Evolutionary conservation across 2,113 vertebrate species (phyloP), one percentile per base, ranked within the genome.

Genomic region (Malurus elegans): DNA sequence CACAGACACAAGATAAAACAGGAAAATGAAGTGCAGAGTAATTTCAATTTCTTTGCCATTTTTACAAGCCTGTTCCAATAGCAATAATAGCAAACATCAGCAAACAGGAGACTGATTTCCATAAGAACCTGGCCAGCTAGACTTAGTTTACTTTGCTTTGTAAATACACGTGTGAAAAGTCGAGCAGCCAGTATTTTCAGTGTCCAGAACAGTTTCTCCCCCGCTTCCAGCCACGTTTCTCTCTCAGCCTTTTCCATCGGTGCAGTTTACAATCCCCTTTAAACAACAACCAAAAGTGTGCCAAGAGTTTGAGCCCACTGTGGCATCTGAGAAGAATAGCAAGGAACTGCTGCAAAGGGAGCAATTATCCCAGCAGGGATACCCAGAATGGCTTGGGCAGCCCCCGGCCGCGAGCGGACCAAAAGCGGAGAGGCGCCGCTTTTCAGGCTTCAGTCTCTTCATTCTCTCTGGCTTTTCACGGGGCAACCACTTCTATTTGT

Each of bases 341-440:
- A 31, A 90, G 71, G 54, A 56, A 25, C 26, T 67, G 21, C 85
- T 66, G 79, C 64, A n/a, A 25, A 86, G 88, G 81, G 90, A 94
- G 90, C 64, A 88, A 83, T 95, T 95, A 88, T 78, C 71, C 32
- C 88, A 44, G 90, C 85, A n/a, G 67, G 92, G 58, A 62, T 92
- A 26, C n/a, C n/a, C 25, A 62, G 53, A 78, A 45, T 47, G 44
- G 69, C 72, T 60, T 0, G 0, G 38, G 67, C 88, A 71, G 44
- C 32, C 47, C n/a, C 67, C 47, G 26, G 1, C 54, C 0, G 2
- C 0, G 20, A 70, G 70, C 73, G 56, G 60, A 40, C 1, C 38
- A 38, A 38, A 38, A 38, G 38, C 38, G 38, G 5, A 60, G 56
- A 74, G 51, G 70, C 71, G 21, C 53, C 4, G 2, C 81, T 75